phyloP scores from a whole-genome alignment of 2,113 vertebrate genomes.

The Odocoileus hemionus region DNA sequence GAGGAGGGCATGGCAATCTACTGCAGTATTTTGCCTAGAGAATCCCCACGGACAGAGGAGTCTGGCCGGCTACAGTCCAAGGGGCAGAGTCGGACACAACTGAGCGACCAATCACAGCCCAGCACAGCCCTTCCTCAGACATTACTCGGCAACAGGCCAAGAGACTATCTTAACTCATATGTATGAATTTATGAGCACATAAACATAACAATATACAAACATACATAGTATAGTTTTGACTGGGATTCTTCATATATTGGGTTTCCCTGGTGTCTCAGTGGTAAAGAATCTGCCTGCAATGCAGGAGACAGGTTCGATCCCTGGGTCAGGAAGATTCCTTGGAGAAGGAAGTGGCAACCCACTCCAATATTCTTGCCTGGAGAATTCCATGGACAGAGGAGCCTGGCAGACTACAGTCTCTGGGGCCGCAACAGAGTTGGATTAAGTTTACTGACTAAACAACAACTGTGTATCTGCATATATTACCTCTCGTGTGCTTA shows the following conservation, averaged over 20 bases:
- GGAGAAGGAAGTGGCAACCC: neutral
- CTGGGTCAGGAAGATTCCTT: neutral
- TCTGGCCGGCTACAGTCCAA: neutral
- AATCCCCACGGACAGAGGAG: neutral
- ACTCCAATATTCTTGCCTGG: neutral
- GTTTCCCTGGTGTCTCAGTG: neutral
- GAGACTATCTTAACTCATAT: neutral
- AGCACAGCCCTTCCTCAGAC: neutral
- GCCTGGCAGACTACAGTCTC: neutral
- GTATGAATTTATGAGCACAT: neutral
- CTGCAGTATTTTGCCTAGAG: neutral
- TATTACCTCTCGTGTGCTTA: neutral
- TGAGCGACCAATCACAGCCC: neutral
- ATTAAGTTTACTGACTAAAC: neutral
- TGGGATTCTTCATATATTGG: neutral
- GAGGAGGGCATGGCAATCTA: neutral
- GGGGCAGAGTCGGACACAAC: neutral
- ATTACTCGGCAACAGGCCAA: neutral
- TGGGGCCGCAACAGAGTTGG: neutral
- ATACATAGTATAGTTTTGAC: neutral
- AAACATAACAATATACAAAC: neutral
- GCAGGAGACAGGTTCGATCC: neutral
- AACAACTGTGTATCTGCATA: neutral
- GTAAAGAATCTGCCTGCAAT: neutral
- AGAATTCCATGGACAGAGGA: neutral